Conservation (phyloP, 2,888 invertebrate species). For the Polydesmus complanatus region DNA sequence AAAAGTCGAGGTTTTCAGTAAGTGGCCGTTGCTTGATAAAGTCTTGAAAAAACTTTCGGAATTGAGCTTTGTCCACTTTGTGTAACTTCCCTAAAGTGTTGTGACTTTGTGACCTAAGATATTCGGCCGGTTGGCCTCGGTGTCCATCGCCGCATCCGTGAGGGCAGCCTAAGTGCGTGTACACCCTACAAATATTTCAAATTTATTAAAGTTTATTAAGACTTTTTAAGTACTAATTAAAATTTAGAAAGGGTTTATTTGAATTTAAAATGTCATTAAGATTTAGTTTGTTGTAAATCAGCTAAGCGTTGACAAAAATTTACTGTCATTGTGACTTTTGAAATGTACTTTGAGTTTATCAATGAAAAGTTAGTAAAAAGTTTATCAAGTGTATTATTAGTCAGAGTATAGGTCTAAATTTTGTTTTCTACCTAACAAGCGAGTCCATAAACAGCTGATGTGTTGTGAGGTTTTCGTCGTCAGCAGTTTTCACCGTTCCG, state of each 20-base stretch:
- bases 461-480: conserved; percentile 33
- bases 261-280: no score
- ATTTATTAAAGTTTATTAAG: no score
- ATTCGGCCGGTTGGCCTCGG: conserved; percentile 77
- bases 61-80: conserved; percentile 48
- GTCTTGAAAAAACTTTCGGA: conserved; percentile 50
- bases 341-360: no score
- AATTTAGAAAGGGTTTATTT: no score
- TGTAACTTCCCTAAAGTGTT: conserved; percentile 61
- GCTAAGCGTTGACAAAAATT: no score
- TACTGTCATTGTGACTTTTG: no score
- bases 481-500: conserved; percentile 13
- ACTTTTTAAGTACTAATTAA: no score
- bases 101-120: conserved; percentile 73
- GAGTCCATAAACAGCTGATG: conserved; percentile 62
- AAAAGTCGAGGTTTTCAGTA: conserved; percentile 74
- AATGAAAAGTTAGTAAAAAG: no score
- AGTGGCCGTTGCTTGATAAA: conserved; percentile 63
- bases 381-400: no score
- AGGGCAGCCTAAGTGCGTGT: conserved; percentile 83
- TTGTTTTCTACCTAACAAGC: conserved; percentile 36
- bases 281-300: no score
- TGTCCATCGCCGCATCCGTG: conserved; percentile 78
- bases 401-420: no score
- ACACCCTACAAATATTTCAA: conserved; percentile 50